Conservation (phyloP, 2,113 vertebrate species). For the Neogobius melanostomus region DNA sequence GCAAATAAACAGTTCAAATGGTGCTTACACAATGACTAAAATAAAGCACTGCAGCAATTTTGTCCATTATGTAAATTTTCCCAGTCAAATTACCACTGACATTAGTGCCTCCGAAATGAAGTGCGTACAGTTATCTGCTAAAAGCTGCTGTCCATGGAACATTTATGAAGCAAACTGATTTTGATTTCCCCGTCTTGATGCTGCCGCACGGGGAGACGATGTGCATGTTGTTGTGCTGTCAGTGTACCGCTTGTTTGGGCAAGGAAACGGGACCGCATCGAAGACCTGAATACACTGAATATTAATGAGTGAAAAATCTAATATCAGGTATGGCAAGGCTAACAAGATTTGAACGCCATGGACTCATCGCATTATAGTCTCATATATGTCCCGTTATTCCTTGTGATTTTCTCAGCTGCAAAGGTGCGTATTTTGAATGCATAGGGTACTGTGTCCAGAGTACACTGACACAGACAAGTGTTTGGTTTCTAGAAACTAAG, state of each 20-base stretch:
- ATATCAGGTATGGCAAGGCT: background rate
- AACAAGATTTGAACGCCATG: background rate
- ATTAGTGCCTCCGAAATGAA: background rate
- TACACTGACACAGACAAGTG: too few relatives aligned
- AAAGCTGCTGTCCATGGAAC: background rate
- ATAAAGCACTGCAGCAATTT: background rate
- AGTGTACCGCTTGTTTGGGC: background rate
- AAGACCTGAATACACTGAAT: background rate
- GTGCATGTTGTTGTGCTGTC: background rate
- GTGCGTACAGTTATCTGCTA: background rate
- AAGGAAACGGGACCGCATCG: background rate
- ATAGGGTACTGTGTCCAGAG: too few relatives aligned
- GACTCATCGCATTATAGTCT: too few relatives aligned
- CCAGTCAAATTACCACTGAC: background rate
- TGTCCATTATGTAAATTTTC: background rate
- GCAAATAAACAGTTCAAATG: slow-evolving; percentile 4
- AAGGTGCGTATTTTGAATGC: too few relatives aligned
- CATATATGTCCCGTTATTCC: too few relatives aligned
- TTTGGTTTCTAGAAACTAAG: too few relatives aligned
- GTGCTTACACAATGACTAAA: background rate
- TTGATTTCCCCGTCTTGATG: background rate
- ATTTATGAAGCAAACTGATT: background rate
- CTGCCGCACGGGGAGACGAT: background rate
- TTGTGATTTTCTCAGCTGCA: too few relatives aligned
- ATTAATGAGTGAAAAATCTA: background rate